Evolutionary conservation across 2,888 invertebrate genomes (phyloP).

Genomic region (Dicyrtomina minuta): DNA sequence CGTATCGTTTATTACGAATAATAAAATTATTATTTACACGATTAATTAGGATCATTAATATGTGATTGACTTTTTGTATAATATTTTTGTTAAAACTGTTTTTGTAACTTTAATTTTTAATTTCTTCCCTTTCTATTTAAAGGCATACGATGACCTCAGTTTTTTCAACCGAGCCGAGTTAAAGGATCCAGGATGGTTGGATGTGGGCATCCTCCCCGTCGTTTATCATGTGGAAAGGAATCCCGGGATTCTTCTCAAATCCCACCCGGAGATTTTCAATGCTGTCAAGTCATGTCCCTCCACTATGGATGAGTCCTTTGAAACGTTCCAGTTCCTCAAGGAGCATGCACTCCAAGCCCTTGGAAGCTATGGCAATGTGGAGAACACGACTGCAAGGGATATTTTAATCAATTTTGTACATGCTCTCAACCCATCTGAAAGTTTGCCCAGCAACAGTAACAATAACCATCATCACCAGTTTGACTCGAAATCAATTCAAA

Average conservation of each 20-base stretch:
- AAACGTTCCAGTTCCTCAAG: slow-evolving; percentile 18
- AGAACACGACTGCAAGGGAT: neutral
- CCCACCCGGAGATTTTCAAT: slow-evolving; percentile 31
- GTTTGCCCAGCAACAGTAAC: too few species aligned
- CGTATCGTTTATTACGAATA: too few species aligned
- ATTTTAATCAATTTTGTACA: slow-evolving; percentile 19
- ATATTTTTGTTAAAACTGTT: neutral
- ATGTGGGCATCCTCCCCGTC: slow-evolving; percentile 29
- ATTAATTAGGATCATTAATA: neutral
- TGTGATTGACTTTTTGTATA: neutral
- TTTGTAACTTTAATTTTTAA: neutral
- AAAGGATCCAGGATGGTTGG: slow-evolving; percentile 31
- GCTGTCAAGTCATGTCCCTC: slow-evolving; percentile 2
- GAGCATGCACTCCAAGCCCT: slow-evolving; percentile 14
- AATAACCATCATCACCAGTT: neutral
- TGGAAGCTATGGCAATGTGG: neutral
- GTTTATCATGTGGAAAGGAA: slow-evolving; percentile 20
- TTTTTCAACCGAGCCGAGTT: slow-evolving; percentile 25
- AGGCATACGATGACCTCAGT: slow-evolving; percentile 35
- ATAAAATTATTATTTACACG: neutral
- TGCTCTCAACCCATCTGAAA: neutral
- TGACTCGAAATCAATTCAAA: neutral
- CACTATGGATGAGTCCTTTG: slow-evolving; percentile 5
- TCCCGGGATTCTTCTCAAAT: slow-evolving; percentile 7
- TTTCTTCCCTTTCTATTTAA: neutral